Base-by-base conservation (phyloP, 2,888 invertebrate genomes). In the Apomyelois bistriatella region DNA sequence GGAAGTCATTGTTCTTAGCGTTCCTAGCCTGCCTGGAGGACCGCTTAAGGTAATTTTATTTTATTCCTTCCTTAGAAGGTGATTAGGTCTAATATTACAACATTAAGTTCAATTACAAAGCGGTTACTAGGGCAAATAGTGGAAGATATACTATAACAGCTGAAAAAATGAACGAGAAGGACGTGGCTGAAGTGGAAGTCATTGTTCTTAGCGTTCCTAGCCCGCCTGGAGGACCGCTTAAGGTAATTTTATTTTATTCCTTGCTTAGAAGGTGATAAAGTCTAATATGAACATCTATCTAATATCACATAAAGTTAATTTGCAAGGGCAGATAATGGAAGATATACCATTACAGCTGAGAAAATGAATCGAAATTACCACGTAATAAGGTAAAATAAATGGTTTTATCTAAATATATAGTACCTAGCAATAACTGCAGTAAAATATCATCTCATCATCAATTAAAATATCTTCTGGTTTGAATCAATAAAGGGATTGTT, bases 131-230 rank as follows among this genome's bases (percentile, higher is more conserved):
- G 7, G 93, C 93, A 0, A 98, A 99, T 79, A 96, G 98, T 46
- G 99, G 98, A 10, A 92, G 95, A 13, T 99, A 99, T 79, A 95
- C 95, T 0, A 92, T 99, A 58, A 95, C 95, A 0, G 98, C 99
- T 10, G 97, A 97, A 81, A 99, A 99, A 76, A 91, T 92, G 51
- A 98, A 97, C 65, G 99, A 99, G 10, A 95, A 95, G 70, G 99
- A 99, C 75, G 94, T 94, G 22, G 98, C 98, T 13, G 95, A 97
- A 53, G 97, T 99, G 0, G 97, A 97, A 68, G 97, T 99, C 0
- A 95, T 93, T 6, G 95, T 98, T 1, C 85, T 97, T 36, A 97
- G 98, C 69, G 97, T 94, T 65, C 98, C 98, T 0, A 94, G 95
- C 58, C 94, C 97, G 57, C 98, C 98, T 17, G 95, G 95, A 78